phyloP scores from a whole-genome alignment of 2,888 invertebrate genomes.

The Heliconius cydno region DNA sequence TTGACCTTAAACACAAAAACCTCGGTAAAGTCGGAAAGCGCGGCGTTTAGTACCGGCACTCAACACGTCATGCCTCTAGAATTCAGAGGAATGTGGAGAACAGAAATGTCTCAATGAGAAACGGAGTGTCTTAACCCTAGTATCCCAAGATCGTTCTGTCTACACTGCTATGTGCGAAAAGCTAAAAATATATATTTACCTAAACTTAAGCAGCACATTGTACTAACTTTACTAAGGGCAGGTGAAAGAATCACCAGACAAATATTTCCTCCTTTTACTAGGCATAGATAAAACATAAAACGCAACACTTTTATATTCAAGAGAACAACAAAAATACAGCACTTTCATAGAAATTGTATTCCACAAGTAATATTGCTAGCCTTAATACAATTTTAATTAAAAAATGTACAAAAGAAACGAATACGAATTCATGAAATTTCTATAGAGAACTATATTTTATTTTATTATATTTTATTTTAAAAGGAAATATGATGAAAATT shows the following conservation, averaged over 20 bases:
- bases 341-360: slow-evolving; percentile 5
- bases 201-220: too few relatives aligned
- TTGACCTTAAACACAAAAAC: too few relatives aligned
- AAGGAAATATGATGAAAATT: slow-evolving; percentile 1
- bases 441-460: slow-evolving; percentile 13
- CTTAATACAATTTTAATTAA: slow-evolving; percentile 17
- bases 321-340: slow-evolving; percentile 10
- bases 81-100: background rate
- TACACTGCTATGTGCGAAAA: too few relatives aligned
- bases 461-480: background rate
- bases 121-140: too few relatives aligned
- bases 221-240: too few relatives aligned
- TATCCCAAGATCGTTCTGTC: too few relatives aligned
- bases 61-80: background rate
- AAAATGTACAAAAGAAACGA: slow-evolving; percentile 10
- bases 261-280: background rate
- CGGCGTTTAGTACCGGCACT: background rate
- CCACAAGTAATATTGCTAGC: slow-evolving; percentile 6
- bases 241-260: too few relatives aligned
- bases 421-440: slow-evolving; percentile 11
- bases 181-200: too few relatives aligned
- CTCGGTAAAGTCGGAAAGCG: too few relatives aligned
- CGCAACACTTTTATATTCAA: background rate
- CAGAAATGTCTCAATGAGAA: background rate
- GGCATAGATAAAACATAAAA: background rate